Evolutionary conservation across 2,888 invertebrate species (phyloP).

Genomic region (Xestia rhomboidea): DNA sequence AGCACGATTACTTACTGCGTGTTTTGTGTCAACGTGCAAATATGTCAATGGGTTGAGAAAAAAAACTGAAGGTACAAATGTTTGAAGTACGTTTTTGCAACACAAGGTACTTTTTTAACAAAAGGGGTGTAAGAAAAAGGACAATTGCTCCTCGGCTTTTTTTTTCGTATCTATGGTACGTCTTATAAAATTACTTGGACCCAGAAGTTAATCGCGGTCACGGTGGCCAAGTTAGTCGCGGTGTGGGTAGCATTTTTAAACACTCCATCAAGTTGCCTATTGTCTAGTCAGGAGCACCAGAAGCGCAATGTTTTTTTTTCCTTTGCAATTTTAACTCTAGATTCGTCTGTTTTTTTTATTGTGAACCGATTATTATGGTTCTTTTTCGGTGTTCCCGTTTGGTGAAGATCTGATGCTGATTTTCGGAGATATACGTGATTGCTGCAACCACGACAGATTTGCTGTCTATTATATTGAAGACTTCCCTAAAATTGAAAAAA

Average conservation of each 20-base stretch:
- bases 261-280: background rate
- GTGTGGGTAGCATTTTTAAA: background rate
- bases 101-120: no score
- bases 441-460: no score
- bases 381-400: no score
- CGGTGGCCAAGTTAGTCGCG: background rate
- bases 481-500: no score
- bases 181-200: background rate
- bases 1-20: slow-evolving; percentile 75
- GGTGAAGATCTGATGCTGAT: no score
- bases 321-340: background rate
- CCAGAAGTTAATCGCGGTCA: background rate
- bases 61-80: background rate
- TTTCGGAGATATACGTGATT: no score
- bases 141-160: background rate
- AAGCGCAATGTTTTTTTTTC: background rate
- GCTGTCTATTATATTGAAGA: no score
- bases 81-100: background rate
- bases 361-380: no score
- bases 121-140: background rate
- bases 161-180: background rate
- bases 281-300: background rate
- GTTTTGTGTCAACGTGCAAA: slow-evolving; percentile 68
- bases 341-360: no score
- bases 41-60: slow-evolving; percentile 49